Evolutionary conservation across 2,113 vertebrate species (phyloP), one percentile per base, ranked within the genome.

Genomic region (Oreochromis aureus): DNA sequence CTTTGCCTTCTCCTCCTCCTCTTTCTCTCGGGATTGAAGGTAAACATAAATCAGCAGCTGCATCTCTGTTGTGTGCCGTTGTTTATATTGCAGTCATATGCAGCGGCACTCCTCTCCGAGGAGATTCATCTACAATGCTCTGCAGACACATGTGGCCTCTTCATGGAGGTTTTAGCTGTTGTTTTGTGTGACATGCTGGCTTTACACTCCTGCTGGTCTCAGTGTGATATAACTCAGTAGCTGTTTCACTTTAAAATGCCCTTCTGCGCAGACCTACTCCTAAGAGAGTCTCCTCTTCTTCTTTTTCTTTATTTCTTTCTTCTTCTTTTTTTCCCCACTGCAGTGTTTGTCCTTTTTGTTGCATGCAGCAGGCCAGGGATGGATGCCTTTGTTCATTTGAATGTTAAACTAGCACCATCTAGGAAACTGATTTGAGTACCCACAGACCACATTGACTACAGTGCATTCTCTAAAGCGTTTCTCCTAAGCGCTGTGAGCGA

Each of bases 11-110:
- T 82, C 80, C 82, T 82, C 84, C 86, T 85, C 90, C 82, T 83
- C 88, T 90, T 89, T 84, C 93, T 93, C 94, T 81, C n/a, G 92
- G 94, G 93, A 96, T 93, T 93, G 93, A 94, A 95, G 95, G 93
- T 95, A 95, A 96, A 96, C 95, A 95, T 95, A 95, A 95, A 95
- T 95, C 94, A 92, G 91, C 91, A 56, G 86, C 89, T 89, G 92
- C 92, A 94, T 94, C 94, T 93, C 92, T 93, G 92, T 91, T 95
- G 93, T 87, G 92, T 83, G 89, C 93, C 46, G 59, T 93, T 95
- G 93, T 94, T 95, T 94, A 91, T 94, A 94, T 92, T 96, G 92
- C 93, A 92, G 95, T 93, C 93, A 92, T 95, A 91, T 93, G 94
- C 93, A 90, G 92, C 90, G 44, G 86, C 86, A 30, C 86, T 87